Conservation (phyloP, 2,113 vertebrate genomes). For the Nematolebias whitei region DNA sequence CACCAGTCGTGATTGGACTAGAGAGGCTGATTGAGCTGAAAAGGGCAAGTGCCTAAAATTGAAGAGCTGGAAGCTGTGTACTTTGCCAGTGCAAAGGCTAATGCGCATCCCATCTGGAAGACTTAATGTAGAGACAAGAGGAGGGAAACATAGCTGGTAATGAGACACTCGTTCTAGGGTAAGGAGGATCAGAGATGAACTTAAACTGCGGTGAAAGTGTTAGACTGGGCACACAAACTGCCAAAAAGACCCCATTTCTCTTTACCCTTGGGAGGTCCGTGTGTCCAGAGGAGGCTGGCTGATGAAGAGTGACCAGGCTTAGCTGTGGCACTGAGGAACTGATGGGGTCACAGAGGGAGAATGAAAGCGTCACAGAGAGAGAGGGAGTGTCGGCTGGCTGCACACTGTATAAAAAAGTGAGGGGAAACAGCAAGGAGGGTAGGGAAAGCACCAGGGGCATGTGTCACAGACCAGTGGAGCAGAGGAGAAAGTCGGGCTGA, state of each 20-base stretch:
- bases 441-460: conserved; percentile 48
- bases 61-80: conserved; percentile 54
- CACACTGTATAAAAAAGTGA: conserved; percentile 67
- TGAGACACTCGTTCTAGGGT: conserved; percentile 44
- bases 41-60: conserved; percentile 71
- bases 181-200: conserved; percentile 49
- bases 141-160: conserved; percentile 45
- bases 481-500: conserved; percentile 58
- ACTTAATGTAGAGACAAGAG: conserved; percentile 50
- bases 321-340: conserved; percentile 54
- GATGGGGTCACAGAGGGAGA: conserved; percentile 66
- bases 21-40: conserved; percentile 70
- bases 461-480: conserved; percentile 75
- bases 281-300: conserved; percentile 52
- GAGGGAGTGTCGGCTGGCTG: conserved; percentile 51
- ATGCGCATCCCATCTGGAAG: conserved; percentile 55
- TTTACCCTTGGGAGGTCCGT: conserved; percentile 53
- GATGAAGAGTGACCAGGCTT: conserved; percentile 74
- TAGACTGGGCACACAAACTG: conserved; percentile 34
- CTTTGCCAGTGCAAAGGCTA: conserved; percentile 47
- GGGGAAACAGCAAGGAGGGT: conserved; percentile 35
- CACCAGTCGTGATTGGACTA: conserved; percentile 62
- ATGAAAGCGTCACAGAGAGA: conserved; percentile 34
- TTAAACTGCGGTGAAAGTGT: conserved; percentile 52
- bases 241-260: conserved; percentile 49